phyloP scores from a whole-genome alignment of 2,797 vertebrate species.

The Arnoldichthys spilopterus region DNA sequence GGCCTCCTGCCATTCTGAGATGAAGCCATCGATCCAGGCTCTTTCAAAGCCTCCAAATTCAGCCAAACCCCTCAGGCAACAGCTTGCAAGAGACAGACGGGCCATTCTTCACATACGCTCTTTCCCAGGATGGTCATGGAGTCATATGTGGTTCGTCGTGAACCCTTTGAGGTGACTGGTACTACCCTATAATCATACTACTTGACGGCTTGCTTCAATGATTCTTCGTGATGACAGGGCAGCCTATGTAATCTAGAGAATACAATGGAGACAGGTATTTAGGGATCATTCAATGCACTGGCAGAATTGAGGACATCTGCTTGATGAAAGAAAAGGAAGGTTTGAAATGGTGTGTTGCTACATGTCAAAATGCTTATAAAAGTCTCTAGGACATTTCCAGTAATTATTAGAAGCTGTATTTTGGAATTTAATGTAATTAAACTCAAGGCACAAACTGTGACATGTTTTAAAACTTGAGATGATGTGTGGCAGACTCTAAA shows the following conservation, averaged over 20 bases:
- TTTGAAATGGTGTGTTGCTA: slow-evolving; percentile 12
- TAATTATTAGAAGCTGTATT: slow-evolving; percentile 10
- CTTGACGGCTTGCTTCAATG: slow-evolving; percentile 43
- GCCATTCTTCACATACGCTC: slow-evolving; percentile 53
- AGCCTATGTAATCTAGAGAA: slow-evolving; percentile 35
- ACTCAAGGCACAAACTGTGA: neutral
- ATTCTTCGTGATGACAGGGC: slow-evolving; percentile 48
- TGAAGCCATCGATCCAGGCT: slow-evolving; percentile 56
- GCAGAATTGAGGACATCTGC: slow-evolving; percentile 38
- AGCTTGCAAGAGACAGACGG: slow-evolving; percentile 53
- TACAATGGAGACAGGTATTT: slow-evolving; percentile 52
- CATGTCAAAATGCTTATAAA: slow-evolving; percentile 29
- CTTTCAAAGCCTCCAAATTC: slow-evolving; percentile 54
- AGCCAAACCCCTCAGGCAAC: slow-evolving; percentile 52
- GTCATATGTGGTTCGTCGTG: slow-evolving; percentile 44
- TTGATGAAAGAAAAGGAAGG: slow-evolving; percentile 27
- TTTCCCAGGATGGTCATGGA: slow-evolving; percentile 53
- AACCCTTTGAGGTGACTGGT: slow-evolving; percentile 49
- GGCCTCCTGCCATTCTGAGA: slow-evolving; percentile 49
- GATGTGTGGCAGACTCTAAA: neutral
- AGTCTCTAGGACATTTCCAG: neutral
- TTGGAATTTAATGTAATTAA: neutral
- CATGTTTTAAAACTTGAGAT: neutral
- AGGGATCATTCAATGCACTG: slow-evolving; percentile 17
- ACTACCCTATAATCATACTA: slow-evolving; percentile 56